Percentiles rank a stretch among this genome's conserved stretches.
Conservation (phyloP, 2,888 invertebrate genomes). For the Julus scandinavius region DNA sequence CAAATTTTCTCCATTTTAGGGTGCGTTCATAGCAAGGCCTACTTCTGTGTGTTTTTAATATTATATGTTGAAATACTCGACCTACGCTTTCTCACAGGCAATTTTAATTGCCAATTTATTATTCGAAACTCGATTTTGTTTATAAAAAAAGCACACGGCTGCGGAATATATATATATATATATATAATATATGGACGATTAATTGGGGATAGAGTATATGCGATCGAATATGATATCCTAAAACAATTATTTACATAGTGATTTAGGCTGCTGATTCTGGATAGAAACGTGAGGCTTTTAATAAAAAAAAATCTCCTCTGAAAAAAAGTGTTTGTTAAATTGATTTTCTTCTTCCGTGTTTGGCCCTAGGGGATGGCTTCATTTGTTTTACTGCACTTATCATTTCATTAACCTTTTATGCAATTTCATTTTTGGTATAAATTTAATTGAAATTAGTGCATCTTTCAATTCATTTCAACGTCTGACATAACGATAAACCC, state of each 20-base stretch:
- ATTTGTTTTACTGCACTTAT: not conserved
- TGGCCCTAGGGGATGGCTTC: not conserved
- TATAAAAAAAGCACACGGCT: not conserved
- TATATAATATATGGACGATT: not conserved
- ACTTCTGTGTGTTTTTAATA: not conserved
- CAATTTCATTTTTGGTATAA: not conserved
- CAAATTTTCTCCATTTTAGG: not conserved
- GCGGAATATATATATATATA: too few relatives aligned
- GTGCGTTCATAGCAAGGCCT: not conserved
- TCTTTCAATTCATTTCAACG: not conserved
- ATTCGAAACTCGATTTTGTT: not conserved
- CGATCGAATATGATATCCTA: constrained; percentile 16
- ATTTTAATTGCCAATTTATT: not conserved
- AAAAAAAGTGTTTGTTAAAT: not conserved
- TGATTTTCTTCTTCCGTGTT: not conserved
- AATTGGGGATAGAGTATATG: not conserved
- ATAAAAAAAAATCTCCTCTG: not conserved
- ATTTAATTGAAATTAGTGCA: not conserved
- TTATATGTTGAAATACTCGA: not conserved
- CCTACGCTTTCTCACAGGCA: not conserved
- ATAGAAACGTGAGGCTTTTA: not conserved
- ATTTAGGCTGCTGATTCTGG: not conserved
- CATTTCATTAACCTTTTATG: constrained; percentile 9
- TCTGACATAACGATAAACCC: too few relatives aligned
- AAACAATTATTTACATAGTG: constrained; percentile 31